phyloP scores from a whole-genome alignment of 1,140 invertebrate genomes.

The Nylanderia fulva region DNA sequence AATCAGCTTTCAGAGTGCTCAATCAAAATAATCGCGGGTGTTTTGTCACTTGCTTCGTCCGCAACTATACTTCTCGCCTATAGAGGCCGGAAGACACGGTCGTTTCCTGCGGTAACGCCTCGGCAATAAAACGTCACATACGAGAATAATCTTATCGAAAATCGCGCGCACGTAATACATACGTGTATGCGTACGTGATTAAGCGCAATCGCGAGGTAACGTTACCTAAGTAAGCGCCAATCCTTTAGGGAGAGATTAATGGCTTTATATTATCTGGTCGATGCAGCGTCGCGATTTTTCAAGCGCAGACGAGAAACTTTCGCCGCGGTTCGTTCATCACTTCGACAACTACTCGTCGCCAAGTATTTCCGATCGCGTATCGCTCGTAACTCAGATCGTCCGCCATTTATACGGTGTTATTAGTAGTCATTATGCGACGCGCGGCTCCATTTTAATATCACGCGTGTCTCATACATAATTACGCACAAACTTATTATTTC shows the following conservation, averaged over 20 bases:
- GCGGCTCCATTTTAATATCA: conserved; percentile 12
- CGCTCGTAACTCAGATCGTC: conserved; percentile 39
- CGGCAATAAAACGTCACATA: conserved; percentile 43
- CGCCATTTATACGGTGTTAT: conserved; percentile 6
- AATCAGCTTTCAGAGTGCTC: conserved; percentile 46
- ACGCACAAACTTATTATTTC: conserved; percentile 18
- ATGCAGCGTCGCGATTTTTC: conserved; percentile 39
- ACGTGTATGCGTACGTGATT: conserved; percentile 37
- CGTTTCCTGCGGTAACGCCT: conserved; percentile 57
- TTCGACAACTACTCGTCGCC: conserved; percentile 33
- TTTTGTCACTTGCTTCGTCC: conserved; percentile 52
- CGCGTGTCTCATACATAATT: background rate
- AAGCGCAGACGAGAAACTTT: conserved; percentile 15
- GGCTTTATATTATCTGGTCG: conserved; percentile 37
- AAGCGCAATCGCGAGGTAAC: conserved; percentile 29
- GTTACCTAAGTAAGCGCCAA: conserved; percentile 46
- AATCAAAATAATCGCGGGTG: conserved; percentile 42
- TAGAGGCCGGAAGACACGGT: conserved; percentile 41
- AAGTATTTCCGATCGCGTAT: conserved; percentile 33
- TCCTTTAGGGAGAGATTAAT: conserved; percentile 60
- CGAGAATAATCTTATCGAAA: conserved; percentile 48
- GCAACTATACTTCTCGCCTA: conserved; percentile 27
- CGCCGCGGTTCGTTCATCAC: conserved; percentile 37
- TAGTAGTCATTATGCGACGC: background rate
- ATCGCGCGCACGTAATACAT: conserved; percentile 21